Evolutionary conservation across 2,888 invertebrate genomes (phyloP), one percentile per base, ranked within the genome.

Genomic region (Uropetala carovei): DNA sequence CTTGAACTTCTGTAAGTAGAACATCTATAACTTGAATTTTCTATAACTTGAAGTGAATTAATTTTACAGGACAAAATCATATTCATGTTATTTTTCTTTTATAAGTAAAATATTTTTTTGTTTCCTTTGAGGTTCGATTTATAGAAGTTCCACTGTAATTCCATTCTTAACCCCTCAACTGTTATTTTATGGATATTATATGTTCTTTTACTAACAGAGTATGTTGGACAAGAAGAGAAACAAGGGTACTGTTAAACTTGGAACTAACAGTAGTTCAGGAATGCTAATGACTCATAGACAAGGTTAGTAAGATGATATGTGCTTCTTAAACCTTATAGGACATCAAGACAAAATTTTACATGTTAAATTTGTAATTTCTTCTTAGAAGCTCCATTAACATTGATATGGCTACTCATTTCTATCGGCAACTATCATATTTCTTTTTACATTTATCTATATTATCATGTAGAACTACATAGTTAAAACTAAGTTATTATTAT

Each of bases 251-350:
- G 95, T 97, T 84, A 97, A 97, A 94, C 95, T 97, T 93, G 97
- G 97, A 89, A 96, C 96, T 93, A 97, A 96, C 94, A 94, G 94
- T 92, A 94, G 94, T 93, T 95, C 95, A 22, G 97, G 97, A 94
- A 96, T 96, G 94, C 96, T 98, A 94, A 97, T 98, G 95, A 97
- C 97, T 27, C 97, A 98, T 94, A 97, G 97, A 94, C 98, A 98
- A 97, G 98, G 98, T 98, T 95, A 27, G 81, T 92, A 92, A 27
- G 43, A 14, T 30, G 27, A 56, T 43, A 43, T 91, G 9, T 91
- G 9, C 4, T 11, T 86, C 9, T 43, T 56, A 0, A 13, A 64
- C 16, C 13, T 64, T 11, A 64, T 10, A 64, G 60, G 1, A 16
- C 14, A 60, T 60, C 60, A 16, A 16, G 4, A 60, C 13, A 10